Evolutionary conservation across 2,113 vertebrate species (phyloP), one percentile per base, ranked within the genome.

Genomic region (Phaethornis superciliosus): DNA sequence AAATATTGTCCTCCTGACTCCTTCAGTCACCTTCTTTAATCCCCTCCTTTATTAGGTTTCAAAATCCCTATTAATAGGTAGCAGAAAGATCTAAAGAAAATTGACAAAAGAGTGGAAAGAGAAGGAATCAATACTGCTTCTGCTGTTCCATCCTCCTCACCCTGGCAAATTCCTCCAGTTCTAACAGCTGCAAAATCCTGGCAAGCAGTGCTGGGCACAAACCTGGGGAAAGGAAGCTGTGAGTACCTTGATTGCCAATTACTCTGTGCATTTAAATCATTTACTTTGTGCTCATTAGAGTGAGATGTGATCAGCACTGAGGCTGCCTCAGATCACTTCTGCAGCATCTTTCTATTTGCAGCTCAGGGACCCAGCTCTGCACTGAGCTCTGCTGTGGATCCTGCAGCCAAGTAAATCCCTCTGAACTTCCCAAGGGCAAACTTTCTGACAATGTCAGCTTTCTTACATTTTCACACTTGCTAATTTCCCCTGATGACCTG

Each of bases 401-500:
- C 71, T 52, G 67, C 76, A 28, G 56, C 2, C 0, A 51, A 44
- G 42, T n/a, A 89, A 68, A 80, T 49, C 60, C 46, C 35, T 40
- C 67, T 27, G 33, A 77, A 67, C 47, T 68, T 37, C 19, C 27
- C 75, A 90, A 93, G 60, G 82, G 28, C 76, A 95, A 83, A 78
- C 70, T 70, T 85, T 52, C 56, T 85, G 72, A 54, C 44, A 54
- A n/a, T 22, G 64, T 74, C 87, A 91, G 12, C 26, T 35, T 28
- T 35, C 64, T 68, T 16, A 22, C 5, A 46, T 88, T 67, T 85
- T 74, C 32, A 69, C 51, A 51, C 63, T 83, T 55, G 44, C 64
- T 90, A 42, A 75, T 88, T 81, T 85, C 59, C 60, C 71, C 58
- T 93, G 79, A 77, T 56, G 56, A 80, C 33, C 55, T 49, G 70